phyloP scores from a whole-genome alignment of 37 sponge, comb jelly and placozoan species.

The Cladorhizidae sp. region DNA sequence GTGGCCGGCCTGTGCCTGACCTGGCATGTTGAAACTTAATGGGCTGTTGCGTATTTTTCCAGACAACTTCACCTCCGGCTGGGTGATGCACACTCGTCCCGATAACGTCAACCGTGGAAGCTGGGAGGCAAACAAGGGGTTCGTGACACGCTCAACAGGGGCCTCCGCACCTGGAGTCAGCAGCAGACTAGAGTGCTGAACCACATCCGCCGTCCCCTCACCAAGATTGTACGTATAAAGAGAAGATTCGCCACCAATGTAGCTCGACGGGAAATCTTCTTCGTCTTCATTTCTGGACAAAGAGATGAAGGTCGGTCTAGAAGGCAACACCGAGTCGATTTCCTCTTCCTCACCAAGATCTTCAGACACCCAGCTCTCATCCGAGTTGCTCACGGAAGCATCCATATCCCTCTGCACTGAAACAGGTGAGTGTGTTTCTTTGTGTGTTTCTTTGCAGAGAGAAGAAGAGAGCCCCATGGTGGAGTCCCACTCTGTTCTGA shows the following conservation, averaged over 20 bases:
- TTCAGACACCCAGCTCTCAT: conserved; percentile 33
- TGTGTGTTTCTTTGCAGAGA: background rate
- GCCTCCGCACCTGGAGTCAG: conserved; percentile 3
- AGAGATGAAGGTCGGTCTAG: background rate
- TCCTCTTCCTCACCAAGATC: background rate
- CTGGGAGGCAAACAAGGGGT: background rate
- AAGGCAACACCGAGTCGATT: background rate
- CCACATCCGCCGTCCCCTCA: conserved; percentile 3
- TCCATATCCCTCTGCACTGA: background rate
- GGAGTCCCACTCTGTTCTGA: too few species aligned
- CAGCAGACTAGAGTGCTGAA: background rate
- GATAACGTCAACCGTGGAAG: background rate
- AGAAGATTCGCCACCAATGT: background rate
- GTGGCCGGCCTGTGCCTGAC: too few species aligned
- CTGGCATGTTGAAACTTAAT: too few species aligned
- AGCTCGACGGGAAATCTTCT: background rate
- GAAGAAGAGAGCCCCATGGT: too few species aligned
- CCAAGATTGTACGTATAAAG: background rate
- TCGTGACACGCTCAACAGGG: background rate
- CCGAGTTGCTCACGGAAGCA: background rate
- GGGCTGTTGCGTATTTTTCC: too few species aligned
- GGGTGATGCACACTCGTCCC: background rate
- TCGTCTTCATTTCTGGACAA: background rate
- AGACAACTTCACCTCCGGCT: too few species aligned
- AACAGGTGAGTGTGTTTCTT: background rate